Evolutionary conservation across 1,140 invertebrate species (phyloP).

Genomic region (Pseudomyrmex flavicornis): DNA sequence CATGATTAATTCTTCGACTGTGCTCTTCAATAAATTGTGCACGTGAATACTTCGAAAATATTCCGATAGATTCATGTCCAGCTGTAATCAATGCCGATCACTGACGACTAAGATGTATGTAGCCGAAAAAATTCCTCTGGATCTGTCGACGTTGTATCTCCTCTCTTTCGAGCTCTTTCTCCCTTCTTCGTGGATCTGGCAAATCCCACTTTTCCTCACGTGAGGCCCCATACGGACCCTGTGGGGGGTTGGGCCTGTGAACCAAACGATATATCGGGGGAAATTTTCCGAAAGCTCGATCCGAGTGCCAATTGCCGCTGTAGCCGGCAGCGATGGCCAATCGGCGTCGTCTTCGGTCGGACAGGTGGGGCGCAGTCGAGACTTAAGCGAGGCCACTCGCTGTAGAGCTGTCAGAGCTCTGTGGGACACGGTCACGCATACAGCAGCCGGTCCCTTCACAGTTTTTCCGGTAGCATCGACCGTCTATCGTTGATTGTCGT

Average conservation of each 20-base stretch:
- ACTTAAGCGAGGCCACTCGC: conserved; percentile 86
- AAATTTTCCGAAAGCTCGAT: conserved; percentile 83
- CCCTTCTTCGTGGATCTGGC: conserved; percentile 71
- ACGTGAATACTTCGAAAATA: not conserved
- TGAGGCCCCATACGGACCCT: conserved; percentile 43
- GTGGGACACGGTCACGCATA: conserved; percentile 85
- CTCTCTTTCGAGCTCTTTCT: conserved; percentile 63
- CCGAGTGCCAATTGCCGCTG: conserved; percentile 80
- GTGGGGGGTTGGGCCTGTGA: conserved; percentile 66
- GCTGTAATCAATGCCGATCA: not conserved
- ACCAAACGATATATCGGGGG: conserved; percentile 74
- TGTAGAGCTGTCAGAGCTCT: conserved; percentile 86
- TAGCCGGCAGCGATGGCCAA: conserved; percentile 81
- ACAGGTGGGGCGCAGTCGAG: conserved; percentile 82
- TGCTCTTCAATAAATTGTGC: not conserved
- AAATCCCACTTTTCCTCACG: conserved; percentile 72
- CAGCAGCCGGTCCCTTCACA: conserved; percentile 74
- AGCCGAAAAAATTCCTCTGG: conserved; percentile 64
- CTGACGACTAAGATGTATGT: not conserved
- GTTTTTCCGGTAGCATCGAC: conserved; percentile 76
- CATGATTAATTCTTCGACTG: not conserved
- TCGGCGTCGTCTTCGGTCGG: conserved; percentile 74
- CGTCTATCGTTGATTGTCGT: conserved; percentile 22
- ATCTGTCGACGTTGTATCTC: conserved; percentile 21
- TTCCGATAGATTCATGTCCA: not conserved